Evolutionary conservation across 2,797 vertebrate species (phyloP).

Genomic region (Urosaurus nigricauda): DNA sequence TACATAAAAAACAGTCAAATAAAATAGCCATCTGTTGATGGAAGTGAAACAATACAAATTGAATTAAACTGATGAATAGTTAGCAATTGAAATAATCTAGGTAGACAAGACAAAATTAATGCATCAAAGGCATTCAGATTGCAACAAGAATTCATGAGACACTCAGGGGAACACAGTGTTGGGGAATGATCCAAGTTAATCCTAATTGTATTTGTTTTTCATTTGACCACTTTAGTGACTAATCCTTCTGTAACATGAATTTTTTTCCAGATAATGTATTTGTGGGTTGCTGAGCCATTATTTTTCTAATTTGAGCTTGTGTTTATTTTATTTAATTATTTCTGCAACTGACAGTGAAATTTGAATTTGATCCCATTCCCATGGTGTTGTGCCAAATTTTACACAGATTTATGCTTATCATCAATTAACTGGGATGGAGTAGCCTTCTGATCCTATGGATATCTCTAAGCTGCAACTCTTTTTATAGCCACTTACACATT

Average conservation of each 20-base stretch:
- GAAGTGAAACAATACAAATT: conserved; percentile 19
- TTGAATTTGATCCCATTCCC: not conserved
- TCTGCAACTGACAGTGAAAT: conserved; percentile 1
- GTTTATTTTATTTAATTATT: not conserved
- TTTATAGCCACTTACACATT: not conserved
- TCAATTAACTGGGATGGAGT: not conserved
- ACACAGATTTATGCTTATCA: not conserved
- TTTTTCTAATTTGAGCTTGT: not conserved
- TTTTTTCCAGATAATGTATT: conserved; percentile 25
- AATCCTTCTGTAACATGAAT: conserved; percentile 20
- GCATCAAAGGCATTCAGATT: not conserved
- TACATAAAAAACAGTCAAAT: not conserved
- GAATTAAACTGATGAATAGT: conserved; percentile 7
- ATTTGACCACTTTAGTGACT: conserved; percentile 29
- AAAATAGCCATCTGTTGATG: not conserved
- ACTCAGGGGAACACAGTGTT: not conserved
- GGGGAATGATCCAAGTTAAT: conserved; percentile 28
- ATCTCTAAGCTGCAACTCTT: not conserved
- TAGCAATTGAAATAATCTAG: conserved; percentile 3
- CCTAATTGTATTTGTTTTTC: conserved; percentile 36
- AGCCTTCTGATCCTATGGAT: not conserved
- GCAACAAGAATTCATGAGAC: not conserved
- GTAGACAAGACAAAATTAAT: conserved; percentile 6
- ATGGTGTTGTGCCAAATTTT: not conserved
- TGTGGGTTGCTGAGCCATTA: not conserved